Base-by-base conservation (phyloP, 1,140 invertebrate genomes). In the Philaenus spumarius region DNA sequence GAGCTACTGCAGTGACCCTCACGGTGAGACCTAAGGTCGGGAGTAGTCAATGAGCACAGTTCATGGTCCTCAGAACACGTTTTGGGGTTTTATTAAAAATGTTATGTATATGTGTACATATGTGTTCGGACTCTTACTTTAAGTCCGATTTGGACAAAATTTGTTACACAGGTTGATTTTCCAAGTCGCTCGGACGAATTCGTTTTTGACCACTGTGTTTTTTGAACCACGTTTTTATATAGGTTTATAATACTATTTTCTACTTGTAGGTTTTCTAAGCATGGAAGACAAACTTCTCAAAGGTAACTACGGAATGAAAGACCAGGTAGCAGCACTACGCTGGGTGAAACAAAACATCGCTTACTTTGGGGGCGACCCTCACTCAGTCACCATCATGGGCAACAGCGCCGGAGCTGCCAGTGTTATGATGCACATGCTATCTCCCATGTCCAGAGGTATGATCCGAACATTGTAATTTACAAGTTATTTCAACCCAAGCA, bases 301-400 rank as follows among this genome's bases (percentile, higher is more conserved):
- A 0, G 87, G 87, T n/a, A 89, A 90, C 66, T 80, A 82, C 69
- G 87, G 85, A 0, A 71, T 89, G 26, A 85, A 85, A 68, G 89
- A 91, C 72, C 86, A 89, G 72, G 82, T 87, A 2, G 70, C 75
- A 34, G 84, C 84, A 0, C 66, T 91, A 1, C 75, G 79, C 30
- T 92, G 88, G 87, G 73, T 91, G 0, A 77, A 83, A 66, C 67
- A 82, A 20, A 86, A 90, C 64, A 88, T 90, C 26, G 75, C 65
- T 1, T 68, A 75, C 0, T 91, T 91, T 68, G 87, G 87, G 1
- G 89, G 88, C 1, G 84, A 93, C 75, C 78, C 84, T 0, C 74
- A 78, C 61, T 71, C 72, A 1, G 81, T 92, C 0, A 90, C 87
- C 0, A 73, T 87, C 1, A 58, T 77, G 0, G 89, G 88, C 2